phyloP scores from a whole-genome alignment of 2,113 vertebrate genomes.

The Bagarius yarrelli region DNA sequence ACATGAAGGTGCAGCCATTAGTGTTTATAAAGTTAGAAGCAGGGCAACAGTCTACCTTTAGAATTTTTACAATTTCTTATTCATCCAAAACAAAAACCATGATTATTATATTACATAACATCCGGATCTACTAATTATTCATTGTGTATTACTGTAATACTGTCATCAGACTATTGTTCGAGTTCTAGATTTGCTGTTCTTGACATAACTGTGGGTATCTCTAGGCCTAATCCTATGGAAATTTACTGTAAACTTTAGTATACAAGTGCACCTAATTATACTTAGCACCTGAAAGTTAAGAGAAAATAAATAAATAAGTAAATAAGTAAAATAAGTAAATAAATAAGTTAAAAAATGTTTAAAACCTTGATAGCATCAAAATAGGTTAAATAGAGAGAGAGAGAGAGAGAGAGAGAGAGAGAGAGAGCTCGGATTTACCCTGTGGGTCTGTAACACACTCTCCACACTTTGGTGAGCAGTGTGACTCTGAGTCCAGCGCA shows the following conservation, averaged over 20 bases:
- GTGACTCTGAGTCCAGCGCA: constrained; percentile 62
- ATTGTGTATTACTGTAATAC: no score
- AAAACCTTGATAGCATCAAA: no score
- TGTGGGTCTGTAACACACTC: constrained; percentile 50
- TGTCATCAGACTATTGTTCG: not conserved
- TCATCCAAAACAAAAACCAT: not conserved
- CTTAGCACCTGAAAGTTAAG: no score
- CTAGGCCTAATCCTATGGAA: not conserved
- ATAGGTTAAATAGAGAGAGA: no score
- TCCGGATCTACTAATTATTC: not conserved
- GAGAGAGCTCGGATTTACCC: constrained; percentile 1
- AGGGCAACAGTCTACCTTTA: not conserved
- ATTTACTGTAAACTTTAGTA: not conserved
- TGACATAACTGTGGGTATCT: not conserved
- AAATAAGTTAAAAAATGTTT: no score
- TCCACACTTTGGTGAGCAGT: constrained; percentile 64
- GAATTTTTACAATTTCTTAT: not conserved
- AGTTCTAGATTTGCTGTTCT: not conserved
- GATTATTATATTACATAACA: not conserved
- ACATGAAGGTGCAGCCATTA: not conserved
- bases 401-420: not conserved
- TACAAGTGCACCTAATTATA: not conserved
- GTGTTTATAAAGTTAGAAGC: not conserved
- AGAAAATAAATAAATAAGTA: no score
- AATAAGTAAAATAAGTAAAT: no score